These are phyloP conservation scores for Eulithis testata DNA, from an alignment of 2,888 invertebrate species.

Conservation along the genomic window DNA sequence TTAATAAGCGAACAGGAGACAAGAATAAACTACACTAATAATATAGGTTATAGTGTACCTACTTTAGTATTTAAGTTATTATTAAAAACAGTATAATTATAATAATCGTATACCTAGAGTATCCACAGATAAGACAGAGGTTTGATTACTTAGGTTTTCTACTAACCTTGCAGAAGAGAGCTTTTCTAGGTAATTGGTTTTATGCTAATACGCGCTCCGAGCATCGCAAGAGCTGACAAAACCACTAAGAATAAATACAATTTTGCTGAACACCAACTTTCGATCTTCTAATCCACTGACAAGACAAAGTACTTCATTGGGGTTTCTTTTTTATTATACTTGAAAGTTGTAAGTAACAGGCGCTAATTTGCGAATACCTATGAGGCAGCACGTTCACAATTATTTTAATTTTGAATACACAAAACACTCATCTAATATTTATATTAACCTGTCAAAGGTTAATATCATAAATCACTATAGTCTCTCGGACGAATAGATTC, in stretches of 20 bases:
- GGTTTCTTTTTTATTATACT: neutral
- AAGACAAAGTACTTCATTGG: neutral
- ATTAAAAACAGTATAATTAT: too few relatives aligned
- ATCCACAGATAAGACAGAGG: too few relatives aligned
- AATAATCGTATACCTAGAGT: too few relatives aligned
- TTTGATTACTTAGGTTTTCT: too few relatives aligned
- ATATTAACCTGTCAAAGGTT: slow-evolving; percentile 13
- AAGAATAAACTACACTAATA: too few relatives aligned
- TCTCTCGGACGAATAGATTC: too few relatives aligned
- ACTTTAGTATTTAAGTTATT: too few relatives aligned
- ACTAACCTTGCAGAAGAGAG: slow-evolving; percentile 10
- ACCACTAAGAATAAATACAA: slow-evolving; percentile 10
- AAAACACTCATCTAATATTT: slow-evolving; percentile 6
- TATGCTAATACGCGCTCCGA: slow-evolving; percentile 24
- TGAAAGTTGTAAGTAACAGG: neutral
- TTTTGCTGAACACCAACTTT: slow-evolving; percentile 18
- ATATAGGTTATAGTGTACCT: too few relatives aligned
- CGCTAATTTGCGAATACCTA: slow-evolving; percentile 9
- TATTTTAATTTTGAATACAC: slow-evolving; percentile 3
- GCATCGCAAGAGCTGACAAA: slow-evolving; percentile 16
- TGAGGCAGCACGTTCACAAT: slow-evolving; percentile 11
- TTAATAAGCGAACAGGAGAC: too few relatives aligned
- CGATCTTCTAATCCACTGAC: slow-evolving; percentile 14
- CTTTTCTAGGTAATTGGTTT: slow-evolving; percentile 26
- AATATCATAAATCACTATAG: neutral